Base-by-base conservation (phyloP, 1,140 invertebrate species). In the Drosophila setifemur region DNA sequence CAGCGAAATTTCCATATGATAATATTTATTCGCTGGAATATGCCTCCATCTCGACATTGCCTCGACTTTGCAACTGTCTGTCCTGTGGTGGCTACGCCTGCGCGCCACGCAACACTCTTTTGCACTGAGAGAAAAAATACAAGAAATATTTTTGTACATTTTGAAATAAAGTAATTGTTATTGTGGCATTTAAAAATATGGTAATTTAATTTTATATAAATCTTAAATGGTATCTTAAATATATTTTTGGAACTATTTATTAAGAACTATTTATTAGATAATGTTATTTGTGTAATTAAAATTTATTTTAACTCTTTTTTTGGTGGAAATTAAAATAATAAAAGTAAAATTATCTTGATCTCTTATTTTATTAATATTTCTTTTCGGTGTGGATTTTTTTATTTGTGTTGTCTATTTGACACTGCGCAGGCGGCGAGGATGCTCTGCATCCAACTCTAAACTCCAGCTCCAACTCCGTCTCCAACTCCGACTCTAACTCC, bases 1-100 rank as follows among this genome's bases (percentile, higher is more conserved):
- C 70, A 76, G 55, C 42, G 55, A 81, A 86, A 86, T 86, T 82
- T 86, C 81, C 81, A 86, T 86, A 86, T 86, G 81, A 86, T 86
- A 86, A 86, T 86, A 86, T 86, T 86, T 87, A 85, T 85, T 86
- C 81, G 71, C 52, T 72, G 70, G 79, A 79, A 83, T 83, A 83
- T 85, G 81, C 75, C 67, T 81, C 68, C 71, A 81, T 50, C 66
- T 61, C 48, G 48, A 50, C 12, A 44, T 40, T 39, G 57, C 70
- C 55, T 60, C 25, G 14, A 40, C 48, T 33, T 42, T 45, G 45
- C 19, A 37, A 55, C 67, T 37, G 28, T 43, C 14, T 16, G 31
- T 50, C 31, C 50, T 39, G 37, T 37, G 31, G 40, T 26, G 50
- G 60, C 52, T 72, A 82, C 78, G 77, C 77, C 77, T 76, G 69